Percentiles rank a stretch among this genome's conserved stretches.
Conservation (phyloP, 2,888 invertebrate genomes). For the Drosophila cognata region DNA sequence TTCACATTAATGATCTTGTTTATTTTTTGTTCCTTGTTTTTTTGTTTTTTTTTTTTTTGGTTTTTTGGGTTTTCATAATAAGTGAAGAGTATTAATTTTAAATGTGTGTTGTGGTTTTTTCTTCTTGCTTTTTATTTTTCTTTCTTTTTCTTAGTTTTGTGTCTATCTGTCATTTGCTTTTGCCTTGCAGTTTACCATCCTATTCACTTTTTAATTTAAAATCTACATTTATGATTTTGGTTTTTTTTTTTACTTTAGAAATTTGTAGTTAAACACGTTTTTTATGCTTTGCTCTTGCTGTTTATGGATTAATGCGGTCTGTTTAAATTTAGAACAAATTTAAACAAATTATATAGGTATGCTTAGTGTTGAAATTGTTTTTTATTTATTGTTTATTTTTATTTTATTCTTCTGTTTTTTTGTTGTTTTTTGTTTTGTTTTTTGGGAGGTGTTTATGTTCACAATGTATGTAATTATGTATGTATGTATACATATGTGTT, state of each 20-base stretch:
- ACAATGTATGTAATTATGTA: slow-evolving; percentile 39
- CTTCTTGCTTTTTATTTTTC: slow-evolving; percentile 38
- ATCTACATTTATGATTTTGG: slow-evolving; percentile 71
- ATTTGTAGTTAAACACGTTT: slow-evolving; percentile 67
- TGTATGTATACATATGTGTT: slow-evolving; percentile 48
- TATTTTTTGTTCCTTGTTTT: slow-evolving; percentile 42
- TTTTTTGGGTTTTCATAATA: slow-evolving; percentile 66
- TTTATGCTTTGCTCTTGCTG: slow-evolving; percentile 46
- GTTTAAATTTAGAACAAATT: slow-evolving; percentile 63
- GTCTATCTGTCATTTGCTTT: slow-evolving; percentile 40
- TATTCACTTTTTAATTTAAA: slow-evolving; percentile 66
- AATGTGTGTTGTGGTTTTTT: slow-evolving; percentile 70
- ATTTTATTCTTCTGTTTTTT: not conserved
- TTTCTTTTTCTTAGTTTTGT: slow-evolving; percentile 41
- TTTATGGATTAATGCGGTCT: slow-evolving; percentile 38
- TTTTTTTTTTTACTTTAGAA: slow-evolving; percentile 53
- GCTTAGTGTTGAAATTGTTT: slow-evolving; percentile 12
- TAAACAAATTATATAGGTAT: slow-evolving; percentile 53
- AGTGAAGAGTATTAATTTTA: slow-evolving; percentile 80
- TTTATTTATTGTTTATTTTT: slow-evolving; percentile 9
- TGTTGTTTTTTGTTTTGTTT: not conserved
- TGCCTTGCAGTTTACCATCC: slow-evolving; percentile 34
- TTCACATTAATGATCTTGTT: slow-evolving; percentile 68
- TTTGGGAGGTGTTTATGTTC: slow-evolving; percentile 23
- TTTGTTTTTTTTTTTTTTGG: slow-evolving; percentile 36